Evolutionary conservation across 2,888 invertebrate species (phyloP), one percentile per base, ranked within the genome.

Genomic region (Spodoptera picta): DNA sequence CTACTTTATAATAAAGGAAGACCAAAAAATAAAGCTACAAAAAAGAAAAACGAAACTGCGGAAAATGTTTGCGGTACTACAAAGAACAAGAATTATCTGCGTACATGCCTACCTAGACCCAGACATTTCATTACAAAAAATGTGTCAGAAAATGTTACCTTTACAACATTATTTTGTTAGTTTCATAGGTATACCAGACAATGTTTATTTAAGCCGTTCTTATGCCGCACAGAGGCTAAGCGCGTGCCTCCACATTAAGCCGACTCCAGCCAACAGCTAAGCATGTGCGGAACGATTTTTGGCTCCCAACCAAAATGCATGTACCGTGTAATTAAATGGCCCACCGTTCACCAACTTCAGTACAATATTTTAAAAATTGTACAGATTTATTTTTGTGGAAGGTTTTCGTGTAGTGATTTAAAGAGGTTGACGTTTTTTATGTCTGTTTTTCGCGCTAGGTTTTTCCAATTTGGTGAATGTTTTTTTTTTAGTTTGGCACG

Each of bases 321-420:
- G 65, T 68, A 75, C 69, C 82, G 79, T 83, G 80, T 84, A 84
- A 85, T 85, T 83, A 85, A 83, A 83, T 78, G 77, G 67, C 75
- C 77, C 72, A 75, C 69, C 59, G 68, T 70, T 77, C 74, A 77
- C 73, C 56, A 67, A 75, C 62, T 73, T 53, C 50, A 60, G 65
- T 60, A 54, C 65, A 72, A 69, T 77, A 78, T 80, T 78, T 77
- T 57, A 63, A 69, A 75, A 69, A 61, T 44, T 63, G 72, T 69
- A 64, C 61, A 62, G 65, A 76, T 75, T 76, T 64, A 71, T 75
- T 67, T 66, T 36, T 27, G 24, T 61, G 58, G 52, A 69, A 69
- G 75, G 75, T 53, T 51, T 49, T 52, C 63, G 23, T 63, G 53
- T 59, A 51, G 63, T 64, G 61, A 64, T 73, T 70, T 70, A 69